Percentiles rank a stretch among this genome's conserved stretches.
These are phyloP conservation scores for Diachrysia chrysitis DNA, from an alignment of 2,888 invertebrate species.

Conservation along the genomic window DNA sequence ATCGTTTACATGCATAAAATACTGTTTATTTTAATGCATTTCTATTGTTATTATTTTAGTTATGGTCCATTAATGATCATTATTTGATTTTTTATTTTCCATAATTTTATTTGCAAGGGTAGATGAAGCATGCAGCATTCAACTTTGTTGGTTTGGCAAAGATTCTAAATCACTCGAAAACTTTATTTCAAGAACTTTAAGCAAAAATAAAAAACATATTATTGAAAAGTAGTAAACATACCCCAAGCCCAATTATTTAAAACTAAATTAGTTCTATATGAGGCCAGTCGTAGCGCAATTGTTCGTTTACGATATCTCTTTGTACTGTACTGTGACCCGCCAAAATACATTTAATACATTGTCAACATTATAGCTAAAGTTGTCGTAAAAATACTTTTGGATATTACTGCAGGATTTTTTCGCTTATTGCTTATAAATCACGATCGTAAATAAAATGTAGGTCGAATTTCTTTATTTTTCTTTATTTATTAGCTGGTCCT, in stretches of 20 bases:
- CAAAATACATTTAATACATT: too few relatives aligned
- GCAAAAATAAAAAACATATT: not conserved
- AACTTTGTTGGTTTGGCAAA: constrained; percentile 4
- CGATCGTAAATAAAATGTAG: constrained; percentile 70
- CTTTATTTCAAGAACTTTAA: not conserved
- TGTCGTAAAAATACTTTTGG: constrained; percentile 16
- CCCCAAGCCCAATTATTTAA: too few relatives aligned
- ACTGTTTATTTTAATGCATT: not conserved
- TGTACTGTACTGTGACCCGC: too few relatives aligned
- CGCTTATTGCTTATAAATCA: constrained; percentile 61
- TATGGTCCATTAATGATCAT: not conserved
- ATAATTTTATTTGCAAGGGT: constrained; percentile 10
- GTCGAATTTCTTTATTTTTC: constrained; percentile 70
- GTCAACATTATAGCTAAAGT: too few relatives aligned
- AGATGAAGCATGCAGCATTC: constrained; percentile 21
- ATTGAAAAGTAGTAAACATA: too few relatives aligned
- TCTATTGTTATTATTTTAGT: not conserved
- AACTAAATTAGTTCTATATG: too few relatives aligned
- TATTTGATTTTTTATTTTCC: constrained; percentile 8
- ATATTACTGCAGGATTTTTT: constrained; percentile 43
- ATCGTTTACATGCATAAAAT: not conserved
- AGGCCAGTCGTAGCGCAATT: too few relatives aligned
- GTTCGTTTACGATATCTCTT: too few relatives aligned
- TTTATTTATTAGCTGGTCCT: constrained; percentile 63
- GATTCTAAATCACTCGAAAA: too few relatives aligned